Conservation (phyloP, 2,797 vertebrate species). For the Tenualosa thibaudeaui region DNA sequence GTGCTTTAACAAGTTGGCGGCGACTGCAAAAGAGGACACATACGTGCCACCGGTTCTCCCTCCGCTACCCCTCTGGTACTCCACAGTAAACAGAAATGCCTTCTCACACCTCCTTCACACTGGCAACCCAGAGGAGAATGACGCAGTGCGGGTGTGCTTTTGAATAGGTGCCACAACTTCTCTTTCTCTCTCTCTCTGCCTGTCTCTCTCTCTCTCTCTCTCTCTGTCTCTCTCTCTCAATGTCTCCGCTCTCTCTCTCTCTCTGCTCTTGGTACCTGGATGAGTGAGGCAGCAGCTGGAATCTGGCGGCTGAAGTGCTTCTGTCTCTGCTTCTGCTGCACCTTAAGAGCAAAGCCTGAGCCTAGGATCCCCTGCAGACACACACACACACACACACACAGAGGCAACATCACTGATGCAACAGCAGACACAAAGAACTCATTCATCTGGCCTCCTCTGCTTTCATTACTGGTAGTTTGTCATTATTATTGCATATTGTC, state of each 20-base stretch:
- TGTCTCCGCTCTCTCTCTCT: not conserved
- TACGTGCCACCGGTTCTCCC: not conserved
- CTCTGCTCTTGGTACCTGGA: constrained; percentile 49
- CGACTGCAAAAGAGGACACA: constrained; percentile 1
- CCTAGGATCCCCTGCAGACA: constrained; percentile 74
- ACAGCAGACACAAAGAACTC: not conserved
- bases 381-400: not conserved
- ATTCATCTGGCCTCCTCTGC: not conserved
- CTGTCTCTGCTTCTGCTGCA: constrained; percentile 81
- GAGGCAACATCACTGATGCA: not conserved
- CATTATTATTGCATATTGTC: constrained; percentile 4
- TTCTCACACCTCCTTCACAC: not conserved
- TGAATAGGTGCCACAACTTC: not conserved
- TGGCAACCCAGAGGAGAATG: not conserved
- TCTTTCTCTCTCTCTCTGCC: not conserved
- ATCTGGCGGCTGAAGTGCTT: constrained; percentile 81
- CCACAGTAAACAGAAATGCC: constrained; percentile 3
- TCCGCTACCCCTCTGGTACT: not conserved
- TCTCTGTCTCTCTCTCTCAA: not conserved
- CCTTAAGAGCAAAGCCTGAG: constrained; percentile 79
- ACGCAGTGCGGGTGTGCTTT: not conserved
- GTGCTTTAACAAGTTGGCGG: constrained; percentile 21
- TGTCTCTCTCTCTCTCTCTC: not conserved
- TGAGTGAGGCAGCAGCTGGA: constrained; percentile 74
- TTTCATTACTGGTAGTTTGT: constrained; percentile 11